A percentile compares a stretch with the other conserved stretches of the same genome.
Evolutionary conservation across 2,113 vertebrate genomes (phyloP).

Genomic region (Corythoichthys intestinalis): DNA sequence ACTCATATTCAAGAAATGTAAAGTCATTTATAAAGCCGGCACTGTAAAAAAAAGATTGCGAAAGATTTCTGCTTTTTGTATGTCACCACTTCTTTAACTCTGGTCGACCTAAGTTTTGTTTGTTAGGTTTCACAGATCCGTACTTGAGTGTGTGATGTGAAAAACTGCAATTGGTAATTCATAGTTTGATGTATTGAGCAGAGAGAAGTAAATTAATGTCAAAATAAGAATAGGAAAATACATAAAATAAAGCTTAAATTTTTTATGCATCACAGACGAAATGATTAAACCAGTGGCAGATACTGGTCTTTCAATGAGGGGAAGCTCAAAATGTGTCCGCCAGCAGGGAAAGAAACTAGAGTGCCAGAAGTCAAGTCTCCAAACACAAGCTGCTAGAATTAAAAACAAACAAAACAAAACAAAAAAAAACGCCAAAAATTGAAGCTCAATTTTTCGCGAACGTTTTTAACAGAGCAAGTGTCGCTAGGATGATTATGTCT

Average conservation of each 20-base stretch:
- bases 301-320: no score
- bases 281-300: background rate
- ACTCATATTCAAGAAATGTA: constrained; percentile 27
- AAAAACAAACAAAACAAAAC: no score
- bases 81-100: constrained; percentile 42
- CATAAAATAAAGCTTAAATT: background rate
- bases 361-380: no score
- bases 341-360: no score
- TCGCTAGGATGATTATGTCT: no score
- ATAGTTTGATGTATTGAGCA: constrained; percentile 38
- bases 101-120: constrained; percentile 25
- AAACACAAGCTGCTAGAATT: no score
- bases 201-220: constrained; percentile 47
- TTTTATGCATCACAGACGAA: constrained; percentile 8
- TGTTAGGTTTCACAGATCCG: constrained; percentile 7
- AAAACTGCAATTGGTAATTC: constrained; percentile 28
- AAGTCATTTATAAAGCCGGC: constrained; percentile 27
- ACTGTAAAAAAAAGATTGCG: constrained; percentile 27
- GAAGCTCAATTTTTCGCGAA: no score
- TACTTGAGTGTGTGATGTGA: constrained; percentile 28
- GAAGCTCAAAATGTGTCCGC: no score
- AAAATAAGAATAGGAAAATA: constrained; percentile 20
- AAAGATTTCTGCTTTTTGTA: constrained; percentile 30
- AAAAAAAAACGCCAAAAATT: no score
- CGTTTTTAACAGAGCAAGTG: no score